Evolutionary conservation across 2,888 invertebrate genomes (phyloP).

Genomic region (Chymomyza fuscimana): DNA sequence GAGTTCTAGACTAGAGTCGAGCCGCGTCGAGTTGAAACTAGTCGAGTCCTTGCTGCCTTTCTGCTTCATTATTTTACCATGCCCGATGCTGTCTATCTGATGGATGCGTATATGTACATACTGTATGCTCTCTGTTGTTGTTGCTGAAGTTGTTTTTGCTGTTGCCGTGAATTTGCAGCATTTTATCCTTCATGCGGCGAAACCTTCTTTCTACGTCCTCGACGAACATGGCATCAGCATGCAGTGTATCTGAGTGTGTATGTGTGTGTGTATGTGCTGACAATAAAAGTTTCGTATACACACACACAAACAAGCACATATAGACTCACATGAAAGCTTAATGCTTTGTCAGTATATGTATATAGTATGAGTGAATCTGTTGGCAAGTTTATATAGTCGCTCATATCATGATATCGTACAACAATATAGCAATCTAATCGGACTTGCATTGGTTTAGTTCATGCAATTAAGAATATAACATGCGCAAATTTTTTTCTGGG

Average conservation of each 20-base stretch:
- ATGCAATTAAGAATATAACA: too few species aligned
- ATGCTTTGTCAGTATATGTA: conserved; percentile 54
- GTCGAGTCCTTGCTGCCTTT: conserved; percentile 72
- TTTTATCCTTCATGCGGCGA: conserved; percentile 63
- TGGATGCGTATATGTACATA: conserved; percentile 70
- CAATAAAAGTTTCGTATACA: conserved; percentile 67
- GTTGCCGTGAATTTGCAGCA: conserved; percentile 72
- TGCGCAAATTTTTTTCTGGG: too few species aligned
- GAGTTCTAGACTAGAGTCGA: conserved; percentile 59
- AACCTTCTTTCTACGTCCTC: conserved; percentile 23
- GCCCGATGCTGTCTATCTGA: conserved; percentile 66
- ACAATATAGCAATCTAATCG: not conserved
- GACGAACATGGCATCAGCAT: conserved; percentile 50
- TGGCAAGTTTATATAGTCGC: not conserved
- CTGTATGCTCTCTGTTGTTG: conserved; percentile 50
- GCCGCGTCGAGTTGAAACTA: conserved; percentile 35
- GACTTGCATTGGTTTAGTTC: too few species aligned
- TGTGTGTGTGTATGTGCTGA: conserved; percentile 63
- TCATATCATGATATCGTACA: not conserved
- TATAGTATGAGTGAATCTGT: conserved; percentile 30
- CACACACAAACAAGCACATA: conserved; percentile 25
- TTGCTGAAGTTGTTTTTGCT: conserved; percentile 39
- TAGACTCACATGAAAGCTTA: conserved; percentile 58
- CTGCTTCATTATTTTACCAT: conserved; percentile 75
- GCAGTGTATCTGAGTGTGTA: conserved; percentile 36